Conservation (phyloP, 2,113 vertebrate genomes). For the Trichechus manatus region DNA sequence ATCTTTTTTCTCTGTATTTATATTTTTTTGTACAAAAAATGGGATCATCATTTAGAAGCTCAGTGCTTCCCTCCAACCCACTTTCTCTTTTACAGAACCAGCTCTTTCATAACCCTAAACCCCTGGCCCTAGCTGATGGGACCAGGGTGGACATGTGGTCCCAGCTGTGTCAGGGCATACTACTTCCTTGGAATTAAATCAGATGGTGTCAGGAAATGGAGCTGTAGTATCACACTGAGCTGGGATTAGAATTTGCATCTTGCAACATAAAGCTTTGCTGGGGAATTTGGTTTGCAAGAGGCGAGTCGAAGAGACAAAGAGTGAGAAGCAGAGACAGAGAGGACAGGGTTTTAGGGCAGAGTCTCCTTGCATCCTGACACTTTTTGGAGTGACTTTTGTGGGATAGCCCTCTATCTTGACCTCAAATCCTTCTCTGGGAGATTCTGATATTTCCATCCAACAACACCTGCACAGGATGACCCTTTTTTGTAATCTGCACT, state of each 20-base stretch:
- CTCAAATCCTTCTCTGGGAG: neutral
- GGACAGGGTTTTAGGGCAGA: neutral
- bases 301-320: neutral
- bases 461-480: neutral
- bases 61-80: neutral
- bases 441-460: neutral
- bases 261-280: neutral
- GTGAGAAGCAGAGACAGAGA: neutral
- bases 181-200: neutral
- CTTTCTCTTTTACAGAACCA: neutral
- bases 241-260: neutral
- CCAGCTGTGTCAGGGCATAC: neutral
- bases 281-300: neutral
- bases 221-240: neutral
- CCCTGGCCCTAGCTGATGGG: neutral
- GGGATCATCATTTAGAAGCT: neutral
- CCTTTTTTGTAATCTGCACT: neutral
- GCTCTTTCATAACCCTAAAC: neutral
- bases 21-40: constrained; percentile 3
- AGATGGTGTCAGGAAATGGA: neutral
- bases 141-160: neutral
- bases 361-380: neutral
- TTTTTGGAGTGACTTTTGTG: neutral
- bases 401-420: neutral
- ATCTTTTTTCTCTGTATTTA: neutral